A percentile compares a stretch with the other conserved stretches of the same genome.
These are phyloP conservation scores for Heptranchias perlo DNA, from an alignment of 2,113 vertebrate genomes.

Conservation along the genomic window DNA sequence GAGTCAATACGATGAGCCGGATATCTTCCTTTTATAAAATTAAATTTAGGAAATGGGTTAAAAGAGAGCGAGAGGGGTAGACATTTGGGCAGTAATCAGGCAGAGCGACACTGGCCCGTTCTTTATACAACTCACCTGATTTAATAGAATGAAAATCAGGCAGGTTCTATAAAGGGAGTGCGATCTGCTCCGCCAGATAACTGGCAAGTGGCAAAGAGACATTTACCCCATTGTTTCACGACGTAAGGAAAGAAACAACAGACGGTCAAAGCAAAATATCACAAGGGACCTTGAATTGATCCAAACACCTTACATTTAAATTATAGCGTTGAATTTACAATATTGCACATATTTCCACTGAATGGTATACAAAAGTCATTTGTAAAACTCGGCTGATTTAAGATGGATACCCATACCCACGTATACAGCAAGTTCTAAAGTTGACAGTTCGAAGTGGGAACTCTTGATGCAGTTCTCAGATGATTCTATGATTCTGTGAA, in stretches of 20 bases:
- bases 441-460: not conserved
- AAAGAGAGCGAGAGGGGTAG: not conserved
- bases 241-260: not conserved
- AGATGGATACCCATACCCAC: not conserved
- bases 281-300: not conserved
- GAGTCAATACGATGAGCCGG: not conserved
- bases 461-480: not conserved
- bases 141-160: not conserved
- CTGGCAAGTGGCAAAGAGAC: not conserved
- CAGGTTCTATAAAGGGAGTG: not conserved
- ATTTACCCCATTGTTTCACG: not conserved
- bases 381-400: not conserved
- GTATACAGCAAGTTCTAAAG: not conserved
- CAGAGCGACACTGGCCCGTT: not conserved
- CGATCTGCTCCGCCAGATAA: not conserved
- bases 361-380: not conserved
- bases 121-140: not conserved
- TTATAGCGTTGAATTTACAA: not conserved
- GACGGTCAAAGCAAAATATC: not conserved
- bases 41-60: not conserved
- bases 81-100: too few relatives aligned
- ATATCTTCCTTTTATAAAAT: not conserved
- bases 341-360: constrained; percentile 32
- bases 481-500: too few relatives aligned
- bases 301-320: not conserved